Percentiles rank a stretch among this genome's conserved stretches.
Conservation (phyloP, 2,113 vertebrate species). For the Cygnus buccinator region DNA sequence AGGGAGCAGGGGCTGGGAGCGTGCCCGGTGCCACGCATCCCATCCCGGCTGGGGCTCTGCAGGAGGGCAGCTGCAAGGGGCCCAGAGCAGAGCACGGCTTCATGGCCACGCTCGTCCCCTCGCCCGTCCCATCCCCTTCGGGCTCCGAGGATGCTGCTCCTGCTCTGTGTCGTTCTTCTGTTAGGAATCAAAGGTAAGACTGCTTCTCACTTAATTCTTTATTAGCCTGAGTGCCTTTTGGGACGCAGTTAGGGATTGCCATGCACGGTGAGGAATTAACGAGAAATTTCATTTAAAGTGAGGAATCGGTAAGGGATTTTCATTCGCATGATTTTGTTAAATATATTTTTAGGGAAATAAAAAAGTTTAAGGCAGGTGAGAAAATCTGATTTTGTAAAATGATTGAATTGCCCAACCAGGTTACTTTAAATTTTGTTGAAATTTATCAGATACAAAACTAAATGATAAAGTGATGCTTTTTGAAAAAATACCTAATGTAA, state of each 20-base stretch:
- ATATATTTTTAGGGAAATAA: neutral
- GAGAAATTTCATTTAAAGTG: neutral
- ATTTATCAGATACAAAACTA: rapidly evolving
- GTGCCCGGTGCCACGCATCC: slow-evolving; percentile 8
- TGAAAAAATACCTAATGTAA: neutral
- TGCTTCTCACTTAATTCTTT: neutral
- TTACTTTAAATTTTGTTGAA: neutral
- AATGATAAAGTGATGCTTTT: neutral
- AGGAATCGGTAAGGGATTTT: neutral
- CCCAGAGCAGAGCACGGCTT: slow-evolving; percentile 6
- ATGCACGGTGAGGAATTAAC: neutral
- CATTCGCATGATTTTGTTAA: neutral
- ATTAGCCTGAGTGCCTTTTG: neutral
- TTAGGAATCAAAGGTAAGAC: slow-evolving; percentile 58
- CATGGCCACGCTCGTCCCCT: neutral
- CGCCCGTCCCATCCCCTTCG: neutral
- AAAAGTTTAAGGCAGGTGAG: neutral
- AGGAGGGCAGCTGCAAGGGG: neutral
- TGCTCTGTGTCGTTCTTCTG: slow-evolving; percentile 42
- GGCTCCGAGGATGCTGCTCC: slow-evolving; percentile 21
- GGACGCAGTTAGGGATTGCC: neutral
- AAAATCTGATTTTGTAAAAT: neutral
- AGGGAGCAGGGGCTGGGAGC: slow-evolving; percentile 34
- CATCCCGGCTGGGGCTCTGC: no score
- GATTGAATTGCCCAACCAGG: neutral